phyloP scores from a whole-genome alignment of 1,140 invertebrate genomes.

The Alviniconcha marisindica region DNA sequence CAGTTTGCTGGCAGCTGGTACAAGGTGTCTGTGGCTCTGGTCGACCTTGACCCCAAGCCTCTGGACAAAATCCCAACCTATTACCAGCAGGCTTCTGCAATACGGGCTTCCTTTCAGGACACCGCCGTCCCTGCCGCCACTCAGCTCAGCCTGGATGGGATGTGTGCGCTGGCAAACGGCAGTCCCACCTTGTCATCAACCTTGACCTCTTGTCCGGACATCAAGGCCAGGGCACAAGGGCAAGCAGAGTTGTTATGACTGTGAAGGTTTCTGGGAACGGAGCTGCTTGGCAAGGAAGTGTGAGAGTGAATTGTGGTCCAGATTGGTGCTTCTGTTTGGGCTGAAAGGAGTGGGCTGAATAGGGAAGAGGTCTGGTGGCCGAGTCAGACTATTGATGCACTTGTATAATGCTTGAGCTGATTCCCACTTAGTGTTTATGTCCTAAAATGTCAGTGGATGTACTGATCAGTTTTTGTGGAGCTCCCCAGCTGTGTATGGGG shows the following conservation, averaged over 20 bases:
- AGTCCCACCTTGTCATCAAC: background rate
- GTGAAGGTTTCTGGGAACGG: background rate
- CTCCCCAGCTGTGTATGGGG: too few relatives aligned
- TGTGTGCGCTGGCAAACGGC: background rate
- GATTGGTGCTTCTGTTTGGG: too few relatives aligned
- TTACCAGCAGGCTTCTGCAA: slow-evolving; percentile 56
- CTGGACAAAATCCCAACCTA: slow-evolving; percentile 69
- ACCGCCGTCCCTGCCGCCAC: background rate
- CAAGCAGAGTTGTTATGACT: slow-evolving; percentile 11
- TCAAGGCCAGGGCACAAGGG: slow-evolving; percentile 8
- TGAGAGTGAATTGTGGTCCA: too few relatives aligned
- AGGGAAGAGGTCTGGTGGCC: too few relatives aligned
- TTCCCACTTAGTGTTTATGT: too few relatives aligned
- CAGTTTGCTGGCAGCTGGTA: slow-evolving; percentile 54
- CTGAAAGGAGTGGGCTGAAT: too few relatives aligned
- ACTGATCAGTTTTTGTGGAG: too few relatives aligned
- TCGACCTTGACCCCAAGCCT: slow-evolving; percentile 72
- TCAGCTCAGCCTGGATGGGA: background rate
- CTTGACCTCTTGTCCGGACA: background rate
- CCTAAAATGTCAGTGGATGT: too few relatives aligned
- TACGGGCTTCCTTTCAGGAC: slow-evolving; percentile 58
- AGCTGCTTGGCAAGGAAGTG: background rate
- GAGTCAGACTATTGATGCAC: too few relatives aligned
- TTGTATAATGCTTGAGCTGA: too few relatives aligned
- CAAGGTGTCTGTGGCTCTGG: slow-evolving; percentile 63